Evolutionary conservation across 2,113 vertebrate species (phyloP).

Genomic region (Charina bottae): DNA sequence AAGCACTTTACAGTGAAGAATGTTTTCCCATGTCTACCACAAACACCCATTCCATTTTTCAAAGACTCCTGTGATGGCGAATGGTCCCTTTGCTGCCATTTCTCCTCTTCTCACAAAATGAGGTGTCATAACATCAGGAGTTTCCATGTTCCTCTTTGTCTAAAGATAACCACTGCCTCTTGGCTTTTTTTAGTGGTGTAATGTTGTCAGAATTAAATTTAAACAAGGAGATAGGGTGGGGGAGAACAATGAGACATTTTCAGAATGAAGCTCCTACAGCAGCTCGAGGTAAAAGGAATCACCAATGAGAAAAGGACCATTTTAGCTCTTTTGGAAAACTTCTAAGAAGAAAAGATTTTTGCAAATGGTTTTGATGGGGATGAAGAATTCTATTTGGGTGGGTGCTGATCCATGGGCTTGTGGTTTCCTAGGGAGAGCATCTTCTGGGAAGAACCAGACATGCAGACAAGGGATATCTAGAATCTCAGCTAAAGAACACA

Average conservation of each 20-base stretch:
- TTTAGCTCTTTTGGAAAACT: not conserved
- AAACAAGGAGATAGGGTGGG: not conserved
- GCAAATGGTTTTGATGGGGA: not conserved
- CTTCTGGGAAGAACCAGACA: no score
- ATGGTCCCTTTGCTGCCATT: not conserved
- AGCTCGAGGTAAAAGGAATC: not conserved
- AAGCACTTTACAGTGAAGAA: not conserved
- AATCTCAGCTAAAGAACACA: no score
- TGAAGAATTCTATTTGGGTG: not conserved
- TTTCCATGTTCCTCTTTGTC: not conserved
- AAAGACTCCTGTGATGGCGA: not conserved
- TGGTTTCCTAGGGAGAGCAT: no score
- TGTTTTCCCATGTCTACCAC: not conserved
- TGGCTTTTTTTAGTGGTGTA: not conserved
- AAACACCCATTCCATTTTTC: not conserved
- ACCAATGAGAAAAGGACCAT: not conserved
- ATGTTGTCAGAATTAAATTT: not conserved
- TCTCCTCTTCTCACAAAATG: not conserved
- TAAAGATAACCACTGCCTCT: not conserved
- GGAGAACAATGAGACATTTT: not conserved
- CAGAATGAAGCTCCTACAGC: not conserved
- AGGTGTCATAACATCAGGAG: not conserved
- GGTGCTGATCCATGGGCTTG: no score
- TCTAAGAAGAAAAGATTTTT: not conserved
- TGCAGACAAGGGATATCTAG: no score